Evolutionary conservation across 2,113 vertebrate genomes (phyloP).

Genomic region (Chloropsis hardwickii): DNA sequence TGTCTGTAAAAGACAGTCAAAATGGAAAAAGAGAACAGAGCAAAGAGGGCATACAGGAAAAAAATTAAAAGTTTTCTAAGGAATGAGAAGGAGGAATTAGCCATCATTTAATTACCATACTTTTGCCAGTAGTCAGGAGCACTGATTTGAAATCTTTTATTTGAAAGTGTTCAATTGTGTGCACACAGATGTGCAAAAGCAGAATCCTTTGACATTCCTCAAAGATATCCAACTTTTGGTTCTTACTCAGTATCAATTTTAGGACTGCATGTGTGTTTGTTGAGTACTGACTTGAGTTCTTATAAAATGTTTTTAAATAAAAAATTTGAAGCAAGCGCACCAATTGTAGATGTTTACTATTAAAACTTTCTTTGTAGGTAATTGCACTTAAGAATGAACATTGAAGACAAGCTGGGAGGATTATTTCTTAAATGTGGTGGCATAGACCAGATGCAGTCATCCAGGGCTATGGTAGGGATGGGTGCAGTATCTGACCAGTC

Average conservation of each 20-base stretch:
- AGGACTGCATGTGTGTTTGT: not conserved
- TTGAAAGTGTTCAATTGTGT: not conserved
- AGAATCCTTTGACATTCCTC: not conserved
- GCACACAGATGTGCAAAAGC: not conserved
- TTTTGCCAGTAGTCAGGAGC: not conserved
- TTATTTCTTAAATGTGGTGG: constrained; percentile 95
- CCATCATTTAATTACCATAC: not conserved
- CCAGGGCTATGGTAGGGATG: constrained; percentile 82
- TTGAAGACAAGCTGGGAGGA: constrained; percentile 95
- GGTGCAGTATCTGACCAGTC: constrained; percentile 78
- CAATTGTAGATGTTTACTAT: constrained; percentile 72
- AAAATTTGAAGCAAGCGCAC: constrained; percentile 29
- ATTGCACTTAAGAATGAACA: constrained; percentile 91
- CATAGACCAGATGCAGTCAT: constrained; percentile 81
- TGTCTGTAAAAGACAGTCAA: not conserved
- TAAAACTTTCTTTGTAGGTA: constrained; percentile 78
- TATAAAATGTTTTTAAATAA: constrained; percentile 25
- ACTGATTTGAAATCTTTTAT: not conserved
- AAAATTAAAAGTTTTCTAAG: not conserved
- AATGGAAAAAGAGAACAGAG: not conserved
- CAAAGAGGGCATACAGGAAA: not conserved
- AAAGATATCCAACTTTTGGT: not conserved
- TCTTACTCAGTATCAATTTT: not conserved
- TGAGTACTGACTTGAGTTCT: not conserved
- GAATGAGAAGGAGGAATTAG: not conserved